phyloP scores from a whole-genome alignment of 2,797 vertebrate species.

The Amblyraja radiata region DNA sequence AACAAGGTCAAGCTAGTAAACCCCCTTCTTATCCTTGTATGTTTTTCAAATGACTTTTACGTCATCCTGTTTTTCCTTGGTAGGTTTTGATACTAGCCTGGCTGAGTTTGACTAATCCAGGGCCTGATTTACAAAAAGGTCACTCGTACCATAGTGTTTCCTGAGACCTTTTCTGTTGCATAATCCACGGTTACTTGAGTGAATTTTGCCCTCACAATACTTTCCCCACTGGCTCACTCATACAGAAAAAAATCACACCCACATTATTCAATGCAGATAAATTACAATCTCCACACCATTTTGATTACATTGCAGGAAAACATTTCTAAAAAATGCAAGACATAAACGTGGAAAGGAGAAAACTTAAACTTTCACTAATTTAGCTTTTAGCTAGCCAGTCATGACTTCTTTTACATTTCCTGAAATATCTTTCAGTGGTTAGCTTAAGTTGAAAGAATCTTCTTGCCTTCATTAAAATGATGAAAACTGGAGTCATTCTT shows the following conservation, averaged over 20 bases:
- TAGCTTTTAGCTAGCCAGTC: not conserved
- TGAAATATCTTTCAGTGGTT: not conserved
- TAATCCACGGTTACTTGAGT: not conserved
- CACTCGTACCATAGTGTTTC: not conserved
- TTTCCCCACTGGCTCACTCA: not conserved
- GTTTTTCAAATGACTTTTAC: not conserved
- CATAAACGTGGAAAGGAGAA: not conserved
- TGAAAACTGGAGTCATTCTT: not conserved
- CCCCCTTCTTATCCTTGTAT: not conserved
- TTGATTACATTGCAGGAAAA: not conserved
- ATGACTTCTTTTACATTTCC: not conserved
- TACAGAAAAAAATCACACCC: not conserved
- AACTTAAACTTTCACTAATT: not conserved
- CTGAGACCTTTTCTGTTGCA: not conserved
- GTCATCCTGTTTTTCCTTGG: not conserved
- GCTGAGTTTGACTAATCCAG: conserved; percentile 9
- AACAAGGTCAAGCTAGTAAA: not conserved
- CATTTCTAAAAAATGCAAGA: not conserved
- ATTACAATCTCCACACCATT: no score
- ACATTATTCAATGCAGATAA: not conserved
- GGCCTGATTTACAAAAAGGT: not conserved
- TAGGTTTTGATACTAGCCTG: not conserved
- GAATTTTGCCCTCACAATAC: no score
- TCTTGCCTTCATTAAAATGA: not conserved
- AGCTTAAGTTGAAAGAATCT: not conserved